phyloP scores from a whole-genome alignment of 2,797 vertebrate species.

The Crenuchus spilurus region DNA sequence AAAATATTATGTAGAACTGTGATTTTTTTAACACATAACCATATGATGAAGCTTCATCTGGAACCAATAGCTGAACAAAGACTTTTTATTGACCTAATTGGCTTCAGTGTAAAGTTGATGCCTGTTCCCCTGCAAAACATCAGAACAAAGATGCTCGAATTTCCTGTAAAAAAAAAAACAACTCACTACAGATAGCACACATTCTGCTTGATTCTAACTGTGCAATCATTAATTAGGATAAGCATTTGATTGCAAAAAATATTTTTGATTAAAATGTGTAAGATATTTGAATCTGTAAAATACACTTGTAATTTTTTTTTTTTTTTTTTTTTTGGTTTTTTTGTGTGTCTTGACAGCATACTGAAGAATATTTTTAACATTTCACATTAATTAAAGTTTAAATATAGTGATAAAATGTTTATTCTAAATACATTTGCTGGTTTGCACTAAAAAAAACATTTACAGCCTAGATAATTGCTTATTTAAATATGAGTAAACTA shows the following conservation, averaged over 20 bases:
- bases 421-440: neutral
- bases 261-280: neutral
- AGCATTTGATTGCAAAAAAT: no score
- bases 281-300: no score
- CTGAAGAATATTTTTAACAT: neutral
- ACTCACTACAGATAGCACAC: neutral
- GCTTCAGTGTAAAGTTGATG: conserved; percentile 55
- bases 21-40: neutral
- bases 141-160: conserved; percentile 56
- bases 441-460: neutral
- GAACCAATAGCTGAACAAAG: conserved; percentile 47
- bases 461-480: no score
- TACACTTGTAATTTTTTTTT: no score
- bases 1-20: no score
- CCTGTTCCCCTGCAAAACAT: conserved; percentile 52
- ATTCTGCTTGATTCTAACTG: neutral
- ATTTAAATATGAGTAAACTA: no score
- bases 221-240: no score
- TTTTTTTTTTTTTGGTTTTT: neutral
- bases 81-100: conserved; percentile 60
- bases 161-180: neutral
- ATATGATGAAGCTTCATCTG: neutral
- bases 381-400: neutral
- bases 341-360: neutral
- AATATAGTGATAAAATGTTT: no score